Conservation (phyloP, 1,140 invertebrate species). For the Mya arenaria region DNA sequence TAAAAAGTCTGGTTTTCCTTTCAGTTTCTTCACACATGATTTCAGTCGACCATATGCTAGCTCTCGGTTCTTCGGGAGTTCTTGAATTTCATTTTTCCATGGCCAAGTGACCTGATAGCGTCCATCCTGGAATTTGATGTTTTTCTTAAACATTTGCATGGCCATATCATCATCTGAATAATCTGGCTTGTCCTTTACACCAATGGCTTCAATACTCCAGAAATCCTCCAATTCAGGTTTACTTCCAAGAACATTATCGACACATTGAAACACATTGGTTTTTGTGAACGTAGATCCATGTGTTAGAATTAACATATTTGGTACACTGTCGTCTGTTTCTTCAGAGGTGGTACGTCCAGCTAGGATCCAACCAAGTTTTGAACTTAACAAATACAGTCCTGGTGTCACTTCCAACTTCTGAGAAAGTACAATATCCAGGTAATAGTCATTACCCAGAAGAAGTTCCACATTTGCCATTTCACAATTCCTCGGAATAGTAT, state of each 20-base stretch:
- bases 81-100: conserved; percentile 1
- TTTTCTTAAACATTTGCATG: background rate
- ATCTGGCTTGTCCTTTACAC: background rate
- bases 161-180: background rate
- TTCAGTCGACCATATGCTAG: background rate
- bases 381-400: conserved; percentile 7
- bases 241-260: background rate
- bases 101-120: background rate
- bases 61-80: background rate
- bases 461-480: background rate
- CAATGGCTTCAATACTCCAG: conserved; percentile 7
- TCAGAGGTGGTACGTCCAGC: background rate
- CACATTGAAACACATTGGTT: background rate
- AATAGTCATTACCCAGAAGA: conserved; percentile 13
- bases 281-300: background rate
- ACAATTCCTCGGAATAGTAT: background rate
- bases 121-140: background rate
- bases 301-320: conserved; percentile 19
- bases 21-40: background rate
- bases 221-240: background rate
- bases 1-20: conserved; percentile 12
- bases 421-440: background rate
- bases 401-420: background rate
- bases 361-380: conserved; percentile 4
- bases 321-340: background rate